These are phyloP conservation scores for Siniperca knerii DNA, from an alignment of 2,113 vertebrate genomes.

Conservation along the genomic window DNA sequence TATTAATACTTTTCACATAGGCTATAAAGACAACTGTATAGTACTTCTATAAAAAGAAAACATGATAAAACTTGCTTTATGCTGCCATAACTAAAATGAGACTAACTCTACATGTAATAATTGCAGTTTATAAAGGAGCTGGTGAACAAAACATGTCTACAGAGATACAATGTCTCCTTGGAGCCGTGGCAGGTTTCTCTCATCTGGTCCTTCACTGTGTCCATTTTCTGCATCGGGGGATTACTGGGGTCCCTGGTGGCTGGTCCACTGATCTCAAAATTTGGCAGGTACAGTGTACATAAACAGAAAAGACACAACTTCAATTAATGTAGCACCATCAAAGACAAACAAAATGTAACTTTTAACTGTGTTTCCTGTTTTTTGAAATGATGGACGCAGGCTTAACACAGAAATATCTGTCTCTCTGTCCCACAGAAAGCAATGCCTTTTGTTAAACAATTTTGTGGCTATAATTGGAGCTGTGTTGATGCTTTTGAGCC, in stretches of 20 bases:
- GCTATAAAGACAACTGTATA: neutral
- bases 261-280: constrained; percentile 38
- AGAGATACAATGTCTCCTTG: constrained; percentile 71
- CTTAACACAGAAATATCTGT: neutral
- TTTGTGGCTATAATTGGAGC: constrained; percentile 74
- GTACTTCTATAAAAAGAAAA: neutral
- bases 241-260: constrained; percentile 67
- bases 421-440: constrained; percentile 71
- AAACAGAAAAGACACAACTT: neutral
- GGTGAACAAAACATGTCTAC: constrained; percentile 77
- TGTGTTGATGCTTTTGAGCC: constrained; percentile 80
- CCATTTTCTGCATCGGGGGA: constrained; percentile 81
- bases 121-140: constrained; percentile 80
- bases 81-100: neutral
- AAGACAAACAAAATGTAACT: neutral
- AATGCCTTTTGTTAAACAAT: constrained; percentile 79
- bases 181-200: constrained; percentile 76
- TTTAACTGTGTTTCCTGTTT: neutral
- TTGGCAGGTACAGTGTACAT: constrained; percentile 75
- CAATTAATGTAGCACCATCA: neutral
- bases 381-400: neutral
- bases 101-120: constrained; percentile 22
- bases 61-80: neutral
- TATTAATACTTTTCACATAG: neutral
- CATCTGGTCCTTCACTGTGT: constrained; percentile 85